Evolutionary conservation across 2,888 invertebrate species (phyloP).

Genomic region (Pammene fasciana): DNA sequence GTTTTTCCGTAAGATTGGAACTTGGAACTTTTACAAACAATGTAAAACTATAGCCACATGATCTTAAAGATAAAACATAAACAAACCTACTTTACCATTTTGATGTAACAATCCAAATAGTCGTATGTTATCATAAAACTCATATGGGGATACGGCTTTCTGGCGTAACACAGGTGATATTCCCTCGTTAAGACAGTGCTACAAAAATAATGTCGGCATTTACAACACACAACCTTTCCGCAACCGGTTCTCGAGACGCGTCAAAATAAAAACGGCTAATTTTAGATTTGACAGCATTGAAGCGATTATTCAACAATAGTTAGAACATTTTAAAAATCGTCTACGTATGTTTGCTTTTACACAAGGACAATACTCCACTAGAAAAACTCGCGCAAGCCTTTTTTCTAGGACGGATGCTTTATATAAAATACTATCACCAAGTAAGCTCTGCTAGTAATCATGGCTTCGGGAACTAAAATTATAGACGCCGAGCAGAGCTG

Average conservation of each 20-base stretch:
- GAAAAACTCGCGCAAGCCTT: too few species aligned
- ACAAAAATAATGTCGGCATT: constrained; percentile 9
- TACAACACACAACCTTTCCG: constrained; percentile 53
- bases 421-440: too few species aligned
- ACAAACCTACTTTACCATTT: background rate
- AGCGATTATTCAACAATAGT: constrained; percentile 9
- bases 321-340: background rate
- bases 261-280: constrained; percentile 59
- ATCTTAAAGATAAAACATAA: too few species aligned
- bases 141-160: background rate
- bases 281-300: constrained; percentile 52
- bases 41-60: too few species aligned
- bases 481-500: too few species aligned
- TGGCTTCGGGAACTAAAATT: too few species aligned
- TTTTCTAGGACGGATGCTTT: too few species aligned
- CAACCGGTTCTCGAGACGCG: constrained; percentile 60
- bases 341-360: too few species aligned
- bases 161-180: background rate
- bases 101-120: background rate
- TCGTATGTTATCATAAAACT: background rate
- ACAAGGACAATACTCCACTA: too few species aligned
- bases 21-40: background rate
- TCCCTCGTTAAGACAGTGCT: background rate
- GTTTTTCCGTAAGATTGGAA: background rate
- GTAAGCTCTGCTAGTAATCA: too few species aligned